phyloP scores from a whole-genome alignment of 1,140 invertebrate species.

The Notospermus geniculatus region DNA sequence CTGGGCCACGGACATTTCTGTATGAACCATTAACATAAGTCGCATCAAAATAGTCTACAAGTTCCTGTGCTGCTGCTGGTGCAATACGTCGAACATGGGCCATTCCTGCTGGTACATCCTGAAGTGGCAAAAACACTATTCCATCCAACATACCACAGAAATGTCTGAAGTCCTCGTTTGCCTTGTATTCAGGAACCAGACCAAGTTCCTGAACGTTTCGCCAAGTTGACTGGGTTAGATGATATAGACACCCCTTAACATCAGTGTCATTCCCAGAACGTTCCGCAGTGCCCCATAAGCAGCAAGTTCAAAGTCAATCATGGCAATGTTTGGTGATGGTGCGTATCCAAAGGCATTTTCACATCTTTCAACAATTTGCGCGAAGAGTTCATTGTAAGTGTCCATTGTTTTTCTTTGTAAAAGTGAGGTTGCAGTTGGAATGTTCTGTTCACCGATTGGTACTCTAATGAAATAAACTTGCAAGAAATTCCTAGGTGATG shows the following conservation, averaged over 20 bases:
- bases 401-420: too few species aligned
- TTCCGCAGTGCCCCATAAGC: not conserved
- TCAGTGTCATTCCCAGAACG: not conserved
- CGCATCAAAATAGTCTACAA: constrained; percentile 21
- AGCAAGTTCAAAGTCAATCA: not conserved
- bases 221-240: constrained; percentile 25
- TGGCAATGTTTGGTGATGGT: not conserved
- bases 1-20: not conserved
- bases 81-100: constrained; percentile 4
- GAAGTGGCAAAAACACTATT: constrained; percentile 23
- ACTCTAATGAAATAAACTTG: too few species aligned
- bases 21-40: constrained; percentile 16
- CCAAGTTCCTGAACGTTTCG: constrained; percentile 22
- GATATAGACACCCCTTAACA: constrained; percentile 23
- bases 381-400: not conserved
- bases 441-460: too few species aligned
- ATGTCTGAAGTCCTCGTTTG: constrained; percentile 15
- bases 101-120: constrained; percentile 17
- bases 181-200: constrained; percentile 12
- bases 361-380: not conserved
- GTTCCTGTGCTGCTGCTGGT: not conserved
- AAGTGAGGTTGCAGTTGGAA: too few species aligned
- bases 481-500: too few species aligned
- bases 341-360: constrained; percentile 1
- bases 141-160: constrained; percentile 27